phyloP scores from a whole-genome alignment of 2,797 vertebrate genomes.

The Oreochromis mossambicus region DNA sequence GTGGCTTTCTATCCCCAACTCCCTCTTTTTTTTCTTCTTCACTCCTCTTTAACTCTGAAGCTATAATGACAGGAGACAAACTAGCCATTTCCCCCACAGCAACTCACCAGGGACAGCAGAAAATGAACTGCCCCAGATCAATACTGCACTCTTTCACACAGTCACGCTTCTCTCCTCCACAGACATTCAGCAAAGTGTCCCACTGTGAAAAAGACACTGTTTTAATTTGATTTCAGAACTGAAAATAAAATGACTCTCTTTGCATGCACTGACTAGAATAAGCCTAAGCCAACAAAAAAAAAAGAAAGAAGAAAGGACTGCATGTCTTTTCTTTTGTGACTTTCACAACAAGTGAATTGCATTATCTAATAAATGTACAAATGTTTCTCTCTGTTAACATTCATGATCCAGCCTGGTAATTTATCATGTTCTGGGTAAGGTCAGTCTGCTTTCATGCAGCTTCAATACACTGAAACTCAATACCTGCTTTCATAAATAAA shows the following conservation, averaged over 20 bases:
- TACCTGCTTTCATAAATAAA: background rate
- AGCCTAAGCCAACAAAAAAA: background rate
- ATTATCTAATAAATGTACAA: background rate
- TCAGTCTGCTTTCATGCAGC: constrained; percentile 4
- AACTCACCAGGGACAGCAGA: constrained; percentile 73
- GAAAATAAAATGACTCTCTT: background rate
- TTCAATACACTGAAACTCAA: background rate
- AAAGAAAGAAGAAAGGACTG: background rate
- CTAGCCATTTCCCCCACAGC: constrained; percentile 74
- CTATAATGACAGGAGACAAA: constrained; percentile 78
- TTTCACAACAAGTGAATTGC: background rate
- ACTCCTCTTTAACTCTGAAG: constrained; percentile 61
- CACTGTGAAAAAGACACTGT: background rate
- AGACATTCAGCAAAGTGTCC: background rate
- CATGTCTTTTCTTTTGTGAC: background rate
- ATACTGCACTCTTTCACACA: constrained; percentile 64
- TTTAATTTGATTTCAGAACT: background rate
- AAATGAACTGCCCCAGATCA: constrained; percentile 77
- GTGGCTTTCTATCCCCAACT: background rate
- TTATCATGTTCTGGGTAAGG: background rate
- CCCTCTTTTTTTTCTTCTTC: background rate
- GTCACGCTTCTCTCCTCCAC: constrained; percentile 2
- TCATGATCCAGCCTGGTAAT: background rate
- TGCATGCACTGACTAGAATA: background rate
- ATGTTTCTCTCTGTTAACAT: background rate